A percentile compares a stretch with the other conserved stretches of the same genome.
These are phyloP conservation scores for Lissocephala sabroskyi DNA, from an alignment of 2,888 invertebrate genomes.

Conservation along the genomic window DNA sequence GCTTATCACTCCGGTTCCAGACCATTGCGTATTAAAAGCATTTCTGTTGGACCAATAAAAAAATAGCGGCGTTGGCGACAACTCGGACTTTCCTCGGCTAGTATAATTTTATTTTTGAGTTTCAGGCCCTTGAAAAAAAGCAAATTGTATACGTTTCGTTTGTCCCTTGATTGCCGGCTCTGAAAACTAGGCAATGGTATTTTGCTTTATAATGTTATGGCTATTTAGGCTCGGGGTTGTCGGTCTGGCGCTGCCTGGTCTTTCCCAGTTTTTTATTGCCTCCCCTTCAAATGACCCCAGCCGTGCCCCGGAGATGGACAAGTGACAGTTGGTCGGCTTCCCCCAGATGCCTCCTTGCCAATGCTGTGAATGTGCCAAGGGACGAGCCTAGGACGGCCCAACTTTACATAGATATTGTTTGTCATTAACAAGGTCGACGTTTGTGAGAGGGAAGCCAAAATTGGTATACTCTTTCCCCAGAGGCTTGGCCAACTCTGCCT, in stretches of 20 bases:
- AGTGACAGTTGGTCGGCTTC: no score
- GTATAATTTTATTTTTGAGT: no score
- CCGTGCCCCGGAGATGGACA: no score
- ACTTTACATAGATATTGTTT: conserved; percentile 44
- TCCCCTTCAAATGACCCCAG: conserved; percentile 33
- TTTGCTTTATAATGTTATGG: conserved; percentile 40
- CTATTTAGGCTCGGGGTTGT: conserved; percentile 33
- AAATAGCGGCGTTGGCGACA: no score
- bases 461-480: no score
- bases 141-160: conserved; percentile 15
- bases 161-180: not conserved
- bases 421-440: conserved; percentile 56
- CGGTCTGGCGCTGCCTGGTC: conserved; percentile 11
- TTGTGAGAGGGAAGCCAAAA: no score
- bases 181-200: conserved; percentile 54
- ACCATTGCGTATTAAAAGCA: conserved; percentile 65
- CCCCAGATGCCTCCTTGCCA: conserved; percentile 25
- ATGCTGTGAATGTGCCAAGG: conserved; percentile 40
- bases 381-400: conserved; percentile 15
- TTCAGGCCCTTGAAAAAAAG: no score
- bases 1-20: conserved; percentile 62
- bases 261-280: conserved; percentile 34
- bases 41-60: conserved; percentile 62
- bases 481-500: no score
- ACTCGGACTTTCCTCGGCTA: no score